phyloP scores from a whole-genome alignment of 2,113 vertebrate species.

The Erpornis zantholeuca region DNA sequence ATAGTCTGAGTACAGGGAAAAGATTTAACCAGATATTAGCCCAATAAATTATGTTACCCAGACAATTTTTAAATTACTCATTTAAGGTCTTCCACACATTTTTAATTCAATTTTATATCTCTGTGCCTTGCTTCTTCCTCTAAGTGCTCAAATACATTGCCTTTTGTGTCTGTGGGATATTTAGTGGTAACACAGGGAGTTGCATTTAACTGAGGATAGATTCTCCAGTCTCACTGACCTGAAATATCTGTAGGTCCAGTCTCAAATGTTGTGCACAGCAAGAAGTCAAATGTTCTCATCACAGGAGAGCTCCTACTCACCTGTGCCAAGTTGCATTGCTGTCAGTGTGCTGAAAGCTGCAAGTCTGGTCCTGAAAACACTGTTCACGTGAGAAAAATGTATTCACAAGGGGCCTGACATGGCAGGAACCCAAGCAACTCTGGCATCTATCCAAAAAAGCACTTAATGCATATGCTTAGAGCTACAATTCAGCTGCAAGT shows the following conservation, averaged over 20 bases:
- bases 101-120: not conserved
- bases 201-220: not conserved
- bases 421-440: constrained; percentile 19
- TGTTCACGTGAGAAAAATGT: not conserved
- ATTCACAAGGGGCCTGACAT: not conserved
- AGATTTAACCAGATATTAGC: not conserved
- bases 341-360: not conserved
- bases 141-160: not conserved
- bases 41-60: not conserved
- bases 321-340: not conserved
- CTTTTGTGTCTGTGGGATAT: not conserved
- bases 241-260: not conserved
- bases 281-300: not conserved
- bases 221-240: not conserved
- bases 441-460: constrained; percentile 38
- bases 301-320: not conserved
- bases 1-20: not conserved
- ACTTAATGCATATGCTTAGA: not conserved
- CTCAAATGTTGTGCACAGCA: not conserved
- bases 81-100: not conserved
- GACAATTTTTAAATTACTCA: not conserved
- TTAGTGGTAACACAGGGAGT: not conserved
- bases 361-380: constrained; percentile 18
- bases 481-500: constrained; percentile 20
- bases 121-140: not conserved